Percentiles rank a stretch among this genome's conserved stretches.
These are phyloP conservation scores for Callocephalon fimbriatum DNA, from an alignment of 2,113 vertebrate genomes.

Conservation along the genomic window DNA sequence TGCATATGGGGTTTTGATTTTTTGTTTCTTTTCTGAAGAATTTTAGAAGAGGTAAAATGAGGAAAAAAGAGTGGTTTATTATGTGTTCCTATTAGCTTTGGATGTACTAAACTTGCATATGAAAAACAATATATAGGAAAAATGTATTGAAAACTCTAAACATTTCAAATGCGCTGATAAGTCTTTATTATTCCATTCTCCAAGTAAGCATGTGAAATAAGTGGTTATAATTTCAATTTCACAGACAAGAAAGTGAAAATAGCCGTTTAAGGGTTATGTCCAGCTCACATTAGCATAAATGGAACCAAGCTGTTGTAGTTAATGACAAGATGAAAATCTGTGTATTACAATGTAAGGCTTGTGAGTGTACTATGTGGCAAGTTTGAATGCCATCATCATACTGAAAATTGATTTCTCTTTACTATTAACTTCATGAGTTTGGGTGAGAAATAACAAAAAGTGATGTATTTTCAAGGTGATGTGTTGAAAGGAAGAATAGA, in stretches of 20 bases:
- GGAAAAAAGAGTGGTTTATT: neutral
- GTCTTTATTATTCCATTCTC: neutral
- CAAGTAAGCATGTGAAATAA: neutral
- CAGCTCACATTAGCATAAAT: neutral
- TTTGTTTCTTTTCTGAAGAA: neutral
- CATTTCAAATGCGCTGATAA: neutral
- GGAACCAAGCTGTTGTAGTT: neutral
- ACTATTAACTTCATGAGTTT: neutral
- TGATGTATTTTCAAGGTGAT: neutral
- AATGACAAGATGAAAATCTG: neutral
- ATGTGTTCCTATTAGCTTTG: neutral
- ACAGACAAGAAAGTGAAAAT: neutral
- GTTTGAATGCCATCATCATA: neutral
- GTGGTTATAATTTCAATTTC: neutral
- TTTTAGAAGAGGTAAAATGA: neutral
- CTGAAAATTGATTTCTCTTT: neutral
- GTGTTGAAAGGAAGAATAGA: neutral
- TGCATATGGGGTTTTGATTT: neutral
- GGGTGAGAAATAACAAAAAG: neutral
- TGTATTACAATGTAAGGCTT: neutral
- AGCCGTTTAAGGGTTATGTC: neutral
- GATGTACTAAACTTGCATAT: neutral
- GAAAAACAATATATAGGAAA: neutral
- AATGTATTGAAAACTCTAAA: neutral
- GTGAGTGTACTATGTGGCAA: neutral